Evolutionary conservation across 2,888 invertebrate genomes (phyloP).

Genomic region (Agriopis leucophaearia): DNA sequence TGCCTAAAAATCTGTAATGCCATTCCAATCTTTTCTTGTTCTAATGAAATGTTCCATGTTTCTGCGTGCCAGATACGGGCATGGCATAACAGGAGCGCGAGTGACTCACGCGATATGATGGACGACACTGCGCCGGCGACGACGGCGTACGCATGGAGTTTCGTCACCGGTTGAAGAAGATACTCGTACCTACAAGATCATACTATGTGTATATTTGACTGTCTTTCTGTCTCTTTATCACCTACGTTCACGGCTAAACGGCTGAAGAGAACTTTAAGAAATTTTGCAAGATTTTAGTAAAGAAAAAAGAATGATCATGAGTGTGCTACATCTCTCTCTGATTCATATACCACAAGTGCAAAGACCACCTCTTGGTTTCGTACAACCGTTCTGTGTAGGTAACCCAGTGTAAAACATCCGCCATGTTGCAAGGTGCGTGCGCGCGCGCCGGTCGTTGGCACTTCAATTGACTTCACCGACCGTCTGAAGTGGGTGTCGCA

Average conservation of each 20-base stretch:
- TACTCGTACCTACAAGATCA: not conserved
- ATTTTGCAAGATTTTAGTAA: too few relatives aligned
- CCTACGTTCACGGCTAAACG: not conserved
- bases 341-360: too few relatives aligned
- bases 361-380: too few relatives aligned
- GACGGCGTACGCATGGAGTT: constrained; percentile 28
- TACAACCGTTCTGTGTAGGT: not conserved
- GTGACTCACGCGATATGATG: constrained; percentile 57
- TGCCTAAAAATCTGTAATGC: not conserved
- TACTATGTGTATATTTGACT: not conserved
- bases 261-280: too few relatives aligned
- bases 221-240: not conserved
- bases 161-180: constrained; percentile 8
- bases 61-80: constrained; percentile 51
- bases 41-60: constrained; percentile 40
- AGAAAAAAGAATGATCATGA: too few relatives aligned
- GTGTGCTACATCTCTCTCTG: too few relatives aligned
- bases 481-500: constrained; percentile 51
- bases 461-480: constrained; percentile 56
- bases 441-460: constrained; percentile 61
- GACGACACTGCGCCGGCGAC: constrained; percentile 36
- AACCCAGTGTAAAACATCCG: constrained; percentile 10
- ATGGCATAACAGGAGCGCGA: constrained; percentile 45
- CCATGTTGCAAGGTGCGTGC: constrained; percentile 57
- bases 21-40: constrained; percentile 39